Evolutionary conservation across 2,797 vertebrate species (phyloP).

Genomic region (Valencia hispanica): DNA sequence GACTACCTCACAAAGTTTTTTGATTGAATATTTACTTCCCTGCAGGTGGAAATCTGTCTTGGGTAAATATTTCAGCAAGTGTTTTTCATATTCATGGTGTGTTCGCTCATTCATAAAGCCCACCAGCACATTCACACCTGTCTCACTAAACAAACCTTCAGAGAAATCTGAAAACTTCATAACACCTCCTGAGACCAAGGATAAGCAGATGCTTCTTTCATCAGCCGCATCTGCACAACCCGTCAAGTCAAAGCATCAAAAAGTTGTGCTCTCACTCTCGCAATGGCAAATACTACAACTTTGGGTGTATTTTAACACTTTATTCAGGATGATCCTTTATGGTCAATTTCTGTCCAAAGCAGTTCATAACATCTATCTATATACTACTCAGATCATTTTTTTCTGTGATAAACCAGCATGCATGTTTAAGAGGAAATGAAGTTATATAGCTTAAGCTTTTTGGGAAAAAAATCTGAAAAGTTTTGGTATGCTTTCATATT

Average conservation of each 20-base stretch:
- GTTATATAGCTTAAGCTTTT: background rate
- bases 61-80: slow-evolving; percentile 62
- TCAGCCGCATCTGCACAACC: slow-evolving; percentile 17
- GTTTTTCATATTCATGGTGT: slow-evolving; percentile 50
- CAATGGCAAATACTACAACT: background rate
- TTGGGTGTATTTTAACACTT: background rate
- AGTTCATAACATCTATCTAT: background rate
- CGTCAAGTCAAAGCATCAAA: slow-evolving; percentile 26
- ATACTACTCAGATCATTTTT: too few species aligned
- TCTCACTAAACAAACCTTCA: slow-evolving; percentile 47
- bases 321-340: background rate
- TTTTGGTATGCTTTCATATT: background rate
- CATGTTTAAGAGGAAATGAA: background rate
- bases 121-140: slow-evolving; percentile 53
- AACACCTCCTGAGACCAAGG: slow-evolving; percentile 33
- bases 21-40: slow-evolving; percentile 7
- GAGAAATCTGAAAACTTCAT: slow-evolving; percentile 42
- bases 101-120: slow-evolving; percentile 65
- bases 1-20: slow-evolving; percentile 11
- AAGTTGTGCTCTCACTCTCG: slow-evolving; percentile 16
- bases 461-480: background rate
- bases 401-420: background rate
- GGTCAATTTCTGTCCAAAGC: background rate
- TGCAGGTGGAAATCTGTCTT: slow-evolving; percentile 47
- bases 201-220: slow-evolving; percentile 49